These are phyloP conservation scores for Pandemis cinnamomeana DNA, from an alignment of 2,888 invertebrate species.

Conservation along the genomic window DNA sequence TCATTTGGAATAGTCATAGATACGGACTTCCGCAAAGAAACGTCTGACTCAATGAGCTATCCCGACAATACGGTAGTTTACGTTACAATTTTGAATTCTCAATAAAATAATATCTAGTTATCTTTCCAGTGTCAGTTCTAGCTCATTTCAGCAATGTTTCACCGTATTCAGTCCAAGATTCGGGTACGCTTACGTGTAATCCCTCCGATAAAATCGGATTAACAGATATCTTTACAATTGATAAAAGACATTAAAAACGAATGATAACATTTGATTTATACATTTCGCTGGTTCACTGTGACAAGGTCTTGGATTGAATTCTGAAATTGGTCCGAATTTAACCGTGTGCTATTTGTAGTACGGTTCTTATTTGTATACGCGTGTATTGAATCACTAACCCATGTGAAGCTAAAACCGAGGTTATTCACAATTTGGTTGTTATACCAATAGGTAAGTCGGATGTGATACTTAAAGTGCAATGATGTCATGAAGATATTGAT, in stretches of 20 bases:
- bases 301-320: neutral
- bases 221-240: constrained; percentile 68
- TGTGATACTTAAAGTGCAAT: neutral
- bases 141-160: constrained; percentile 42
- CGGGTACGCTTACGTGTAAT: constrained; percentile 57
- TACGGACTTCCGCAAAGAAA: no score
- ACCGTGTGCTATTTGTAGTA: neutral
- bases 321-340: neutral
- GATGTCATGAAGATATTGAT: neutral
- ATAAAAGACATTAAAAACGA: constrained; percentile 72
- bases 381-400: neutral
- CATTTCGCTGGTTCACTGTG: constrained; percentile 43
- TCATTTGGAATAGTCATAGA: no score
- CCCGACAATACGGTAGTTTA: no score
- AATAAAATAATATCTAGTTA: neutral
- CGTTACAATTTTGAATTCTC: neutral
- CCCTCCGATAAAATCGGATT: constrained; percentile 68
- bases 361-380: neutral
- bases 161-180: constrained; percentile 69
- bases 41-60: no score
- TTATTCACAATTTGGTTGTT: neutral
- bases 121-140: neutral
- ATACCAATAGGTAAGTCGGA: neutral
- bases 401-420: neutral
- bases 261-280: constrained; percentile 84